A percentile compares a stretch with the other conserved stretches of the same genome.
Conservation (phyloP, 2,113 vertebrate species). For the Carlito syrichta region DNA sequence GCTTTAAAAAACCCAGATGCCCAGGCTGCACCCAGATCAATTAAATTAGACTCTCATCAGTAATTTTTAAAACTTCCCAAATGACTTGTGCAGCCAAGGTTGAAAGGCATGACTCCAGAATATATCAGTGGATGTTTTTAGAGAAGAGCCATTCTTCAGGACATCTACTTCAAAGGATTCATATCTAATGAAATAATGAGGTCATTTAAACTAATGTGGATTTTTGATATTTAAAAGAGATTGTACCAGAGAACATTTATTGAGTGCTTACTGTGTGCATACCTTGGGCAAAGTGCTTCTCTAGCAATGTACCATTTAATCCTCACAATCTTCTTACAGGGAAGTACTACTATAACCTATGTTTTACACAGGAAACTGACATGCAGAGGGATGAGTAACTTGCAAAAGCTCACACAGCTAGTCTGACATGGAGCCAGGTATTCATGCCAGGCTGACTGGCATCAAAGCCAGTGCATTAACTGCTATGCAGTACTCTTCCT, state of each 20-base stretch:
- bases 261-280: background rate
- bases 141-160: background rate
- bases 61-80: background rate
- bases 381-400: background rate
- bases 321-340: background rate
- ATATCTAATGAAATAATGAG: background rate
- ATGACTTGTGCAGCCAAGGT: background rate
- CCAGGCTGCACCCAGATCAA: background rate
- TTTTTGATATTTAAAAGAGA: background rate
- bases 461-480: background rate
- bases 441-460: constrained; percentile 40
- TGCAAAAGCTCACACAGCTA: background rate
- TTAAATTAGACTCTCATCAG: background rate
- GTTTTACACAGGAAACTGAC: background rate
- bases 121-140: background rate
- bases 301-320: background rate
- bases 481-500: background rate
- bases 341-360: background rate
- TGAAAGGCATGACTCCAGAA: background rate
- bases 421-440: background rate
- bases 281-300: background rate
- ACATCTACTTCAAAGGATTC: background rate
- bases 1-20: background rate
- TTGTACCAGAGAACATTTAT: background rate
- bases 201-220: background rate